These are phyloP conservation scores for Artemia franciscana DNA, from an alignment of 1,140 invertebrate species.

Conservation along the genomic window DNA sequence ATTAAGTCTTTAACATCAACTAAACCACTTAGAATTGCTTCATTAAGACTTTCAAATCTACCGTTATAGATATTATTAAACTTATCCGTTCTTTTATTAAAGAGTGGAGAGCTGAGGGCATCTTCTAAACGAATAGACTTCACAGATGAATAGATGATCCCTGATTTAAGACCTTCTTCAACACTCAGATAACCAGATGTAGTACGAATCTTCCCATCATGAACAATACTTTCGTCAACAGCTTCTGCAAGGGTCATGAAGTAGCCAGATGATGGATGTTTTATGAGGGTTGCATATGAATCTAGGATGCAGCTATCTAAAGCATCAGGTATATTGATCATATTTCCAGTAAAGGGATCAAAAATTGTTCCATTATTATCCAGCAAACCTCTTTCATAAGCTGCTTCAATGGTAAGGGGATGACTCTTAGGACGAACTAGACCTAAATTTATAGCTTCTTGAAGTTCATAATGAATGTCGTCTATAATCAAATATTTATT, in stretches of 20 bases:
- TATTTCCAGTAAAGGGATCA: constrained; percentile 40
- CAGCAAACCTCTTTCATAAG: constrained; percentile 48
- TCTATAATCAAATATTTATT: constrained; percentile 16
- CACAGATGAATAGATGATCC: constrained; percentile 40
- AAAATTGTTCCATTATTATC: constrained; percentile 57
- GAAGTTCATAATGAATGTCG: constrained; percentile 21
- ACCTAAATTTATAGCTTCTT: constrained; percentile 41
- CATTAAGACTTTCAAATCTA: constrained; percentile 37
- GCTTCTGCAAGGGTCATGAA: constrained; percentile 34
- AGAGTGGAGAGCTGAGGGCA: constrained; percentile 51
- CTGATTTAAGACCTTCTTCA: constrained; percentile 38
- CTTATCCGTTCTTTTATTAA: constrained; percentile 41
- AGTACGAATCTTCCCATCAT: constrained; percentile 37
- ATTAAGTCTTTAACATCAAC: constrained; percentile 45
- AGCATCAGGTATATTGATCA: constrained; percentile 23
- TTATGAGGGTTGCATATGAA: constrained; percentile 20
- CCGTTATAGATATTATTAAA: constrained; percentile 58
- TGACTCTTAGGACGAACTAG: constrained; percentile 35
- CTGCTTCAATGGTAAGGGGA: constrained; percentile 48
- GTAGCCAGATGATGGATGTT: constrained; percentile 29
- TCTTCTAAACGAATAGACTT: constrained; percentile 42
- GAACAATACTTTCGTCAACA: constrained; percentile 18
- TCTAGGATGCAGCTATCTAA: constrained; percentile 21
- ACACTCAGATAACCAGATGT: constrained; percentile 34
- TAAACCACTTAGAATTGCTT: constrained; percentile 43